Percentiles rank a stretch among this genome's conserved stretches.
phyloP scores from a whole-genome alignment of 2,888 invertebrate genomes.

The Cryptosula pallasiana region DNA sequence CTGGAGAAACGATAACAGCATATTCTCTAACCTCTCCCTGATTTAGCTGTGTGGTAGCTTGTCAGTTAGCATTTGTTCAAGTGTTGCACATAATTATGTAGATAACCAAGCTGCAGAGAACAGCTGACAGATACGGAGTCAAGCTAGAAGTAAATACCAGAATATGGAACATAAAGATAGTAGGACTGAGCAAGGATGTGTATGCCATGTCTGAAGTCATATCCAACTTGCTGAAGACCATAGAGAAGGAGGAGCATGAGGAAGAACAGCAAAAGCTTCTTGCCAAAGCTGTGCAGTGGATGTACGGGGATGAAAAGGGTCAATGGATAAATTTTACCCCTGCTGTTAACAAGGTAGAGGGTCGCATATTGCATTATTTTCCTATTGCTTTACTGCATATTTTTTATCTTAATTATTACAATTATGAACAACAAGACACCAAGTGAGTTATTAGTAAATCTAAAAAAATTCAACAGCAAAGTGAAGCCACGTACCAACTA shows the following conservation, averaged over 20 bases:
- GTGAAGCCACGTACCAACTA: no score
- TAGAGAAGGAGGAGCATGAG: background rate
- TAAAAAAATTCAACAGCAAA: no score
- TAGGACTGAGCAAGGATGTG: background rate
- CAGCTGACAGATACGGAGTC: background rate
- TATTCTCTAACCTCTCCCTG: no score
- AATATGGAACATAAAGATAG: background rate
- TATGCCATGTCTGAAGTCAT: background rate
- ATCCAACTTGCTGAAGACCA: background rate
- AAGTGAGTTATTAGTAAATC: no score
- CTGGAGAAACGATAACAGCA: no score
- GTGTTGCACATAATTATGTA: no score
- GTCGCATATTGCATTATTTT: no score
- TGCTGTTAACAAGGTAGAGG: background rate
- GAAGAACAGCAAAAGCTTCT: background rate
- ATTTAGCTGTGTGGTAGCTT: no score
- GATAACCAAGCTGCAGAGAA: background rate
- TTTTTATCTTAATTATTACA: no score
- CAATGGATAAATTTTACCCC: background rate
- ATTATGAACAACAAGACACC: no score
- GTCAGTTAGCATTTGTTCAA: no score
- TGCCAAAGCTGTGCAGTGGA: background rate
- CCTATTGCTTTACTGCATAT: no score
- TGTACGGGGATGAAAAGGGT: background rate
- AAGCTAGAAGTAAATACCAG: background rate